Base-by-base conservation (phyloP, 2,797 vertebrate genomes). In the Somateria mollissima region DNA sequence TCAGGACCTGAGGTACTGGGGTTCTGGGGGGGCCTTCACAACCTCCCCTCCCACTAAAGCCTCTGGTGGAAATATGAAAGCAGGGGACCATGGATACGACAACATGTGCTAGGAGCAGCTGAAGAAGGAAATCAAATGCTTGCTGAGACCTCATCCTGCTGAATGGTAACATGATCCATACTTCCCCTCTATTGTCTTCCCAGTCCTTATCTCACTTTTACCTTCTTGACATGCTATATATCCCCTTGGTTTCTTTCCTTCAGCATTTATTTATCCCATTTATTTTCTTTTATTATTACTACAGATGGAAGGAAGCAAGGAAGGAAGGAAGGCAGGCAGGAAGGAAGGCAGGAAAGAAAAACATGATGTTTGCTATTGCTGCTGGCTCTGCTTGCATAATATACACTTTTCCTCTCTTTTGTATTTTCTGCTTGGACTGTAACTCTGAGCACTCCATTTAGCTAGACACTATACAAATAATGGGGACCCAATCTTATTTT, bases 111-210 rank as follows among this genome's bases (percentile, higher is more conserved):
- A 66, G 41, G 28, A 75, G 12, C 24, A 47, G 25, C 1, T 56
- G 60, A 73, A 43, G 51, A 47, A 43, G 34, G 41, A 90, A 64
- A 3, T 4, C 53, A 39, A 75, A 58, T 45, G 21, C 22, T 87
- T 87, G 51, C 34, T 82, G 67, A 90, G 67, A 53, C 20, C 10
- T 65, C 32, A 28, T 64, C 28, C 73, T 84, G 17, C 45, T 90
- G 47, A 75, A 56, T n/a, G 51, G 53, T 13, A 8, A 17, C 17
- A 20, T 28, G 28, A 75, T 56, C 18, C 4, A 73, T 85, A 62
- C 10, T 37, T 76, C 4, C 19, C 17, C 13, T 0, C 27, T 36
- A 4, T 49, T 71, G 28, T 20, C 45, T 70, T 92, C 0, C 0
- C 14, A 20, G 30, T 71, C 25, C 64, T 83, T 66, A 47, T 57